phyloP scores from a whole-genome alignment of 2,888 invertebrate genomes.

The Melangyna quadrimaculata region DNA sequence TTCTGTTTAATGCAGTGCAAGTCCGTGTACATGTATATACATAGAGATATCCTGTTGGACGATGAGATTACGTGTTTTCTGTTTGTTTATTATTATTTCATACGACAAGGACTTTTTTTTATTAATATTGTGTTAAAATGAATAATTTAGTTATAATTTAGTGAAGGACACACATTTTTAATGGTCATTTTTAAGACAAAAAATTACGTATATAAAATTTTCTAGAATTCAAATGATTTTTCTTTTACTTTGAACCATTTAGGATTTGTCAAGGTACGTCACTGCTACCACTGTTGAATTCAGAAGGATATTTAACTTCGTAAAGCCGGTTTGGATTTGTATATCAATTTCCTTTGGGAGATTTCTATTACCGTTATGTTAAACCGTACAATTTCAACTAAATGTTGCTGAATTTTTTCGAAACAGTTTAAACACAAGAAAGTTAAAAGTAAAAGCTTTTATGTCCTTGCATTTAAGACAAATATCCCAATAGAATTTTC shows the following conservation, averaged over 20 bases:
- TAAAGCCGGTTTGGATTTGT: conserved; percentile 51
- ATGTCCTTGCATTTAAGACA: not conserved
- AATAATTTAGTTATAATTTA: conserved; percentile 25
- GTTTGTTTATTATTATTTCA: conserved; percentile 43
- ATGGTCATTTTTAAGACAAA: no score
- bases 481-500: conserved; percentile 17
- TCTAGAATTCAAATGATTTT: not conserved
- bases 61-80: conserved; percentile 41
- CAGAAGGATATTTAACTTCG: conserved; percentile 49
- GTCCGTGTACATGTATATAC: conserved; percentile 14
- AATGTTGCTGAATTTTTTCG: conserved; percentile 4
- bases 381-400: conserved; percentile 62
- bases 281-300: conserved; percentile 14
- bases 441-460: conserved; percentile 27
- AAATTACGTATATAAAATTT: no score
- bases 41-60: conserved; percentile 41
- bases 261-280: not conserved
- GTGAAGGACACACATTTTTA: not conserved
- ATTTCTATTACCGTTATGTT: conserved; percentile 33
- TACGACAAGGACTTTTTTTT: conserved; percentile 3
- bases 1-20: conserved; percentile 52
- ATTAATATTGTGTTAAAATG: not conserved
- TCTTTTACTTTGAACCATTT: not conserved
- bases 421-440: conserved; percentile 29
- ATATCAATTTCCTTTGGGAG: not conserved